A percentile compares a stretch with the other conserved stretches of the same genome.
phyloP scores from a whole-genome alignment of 2,113 vertebrate species.

The Casuarius casuarius region DNA sequence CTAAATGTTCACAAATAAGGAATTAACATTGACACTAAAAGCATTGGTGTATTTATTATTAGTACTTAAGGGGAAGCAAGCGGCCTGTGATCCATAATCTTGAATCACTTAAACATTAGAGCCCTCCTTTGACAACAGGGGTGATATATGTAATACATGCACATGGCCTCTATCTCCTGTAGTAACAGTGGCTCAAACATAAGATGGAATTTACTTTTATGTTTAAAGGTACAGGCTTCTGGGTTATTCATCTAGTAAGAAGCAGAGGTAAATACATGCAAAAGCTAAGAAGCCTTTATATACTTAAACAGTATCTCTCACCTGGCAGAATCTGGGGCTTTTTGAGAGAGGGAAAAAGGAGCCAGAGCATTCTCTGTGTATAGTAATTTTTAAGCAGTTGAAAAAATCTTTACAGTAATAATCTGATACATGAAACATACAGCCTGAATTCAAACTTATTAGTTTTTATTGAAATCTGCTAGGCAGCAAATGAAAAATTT shows the following conservation, averaged over 20 bases:
- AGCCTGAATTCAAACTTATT: not conserved
- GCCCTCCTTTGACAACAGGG: conserved; percentile 17
- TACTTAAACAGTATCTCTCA: not conserved
- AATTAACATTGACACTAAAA: conserved; percentile 54
- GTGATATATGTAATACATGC: not conserved
- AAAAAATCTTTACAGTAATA: not conserved
- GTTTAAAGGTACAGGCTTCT: not conserved
- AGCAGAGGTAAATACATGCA: not conserved
- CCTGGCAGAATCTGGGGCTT: not conserved
- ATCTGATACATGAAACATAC: not conserved
- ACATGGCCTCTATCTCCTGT: not conserved
- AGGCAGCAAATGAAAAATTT: conserved; percentile 59
- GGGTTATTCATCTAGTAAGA: not conserved
- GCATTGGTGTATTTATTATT: conserved; percentile 59
- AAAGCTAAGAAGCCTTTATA: not conserved
- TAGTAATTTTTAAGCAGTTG: not conserved
- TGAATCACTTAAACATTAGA: conserved; percentile 55
- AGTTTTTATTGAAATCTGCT: conserved; percentile 29
- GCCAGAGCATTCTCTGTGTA: not conserved
- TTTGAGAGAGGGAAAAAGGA: not conserved
- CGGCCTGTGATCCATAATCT: conserved; percentile 49
- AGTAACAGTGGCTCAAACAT: not conserved
- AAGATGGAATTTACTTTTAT: not conserved
- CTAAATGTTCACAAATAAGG: conserved; percentile 37
- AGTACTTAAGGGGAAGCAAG: conserved; percentile 45